Percentiles rank a stretch among this genome's conserved stretches.
Conservation (phyloP, 2,888 invertebrate genomes). For the Ommatoiulus sabulosus region DNA sequence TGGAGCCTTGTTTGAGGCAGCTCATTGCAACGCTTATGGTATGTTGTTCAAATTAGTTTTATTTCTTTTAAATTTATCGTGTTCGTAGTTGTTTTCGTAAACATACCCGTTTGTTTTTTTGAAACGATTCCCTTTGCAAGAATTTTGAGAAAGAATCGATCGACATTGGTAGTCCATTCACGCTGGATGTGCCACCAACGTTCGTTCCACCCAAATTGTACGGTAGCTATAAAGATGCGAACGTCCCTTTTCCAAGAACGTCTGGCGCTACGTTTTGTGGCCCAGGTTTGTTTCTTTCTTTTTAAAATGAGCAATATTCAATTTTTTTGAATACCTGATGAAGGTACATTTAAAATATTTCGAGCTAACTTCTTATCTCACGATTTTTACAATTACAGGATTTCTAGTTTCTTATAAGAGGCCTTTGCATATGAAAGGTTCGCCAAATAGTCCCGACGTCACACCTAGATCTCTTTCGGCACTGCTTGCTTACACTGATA, state of each 20-base stretch:
- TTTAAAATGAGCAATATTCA: conserved; percentile 61
- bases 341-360: too few relatives aligned
- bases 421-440: conserved; percentile 75
- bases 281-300: conserved; percentile 72
- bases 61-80: background rate
- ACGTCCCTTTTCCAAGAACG: conserved; percentile 93
- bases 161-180: conserved; percentile 55
- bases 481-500: conserved; percentile 70
- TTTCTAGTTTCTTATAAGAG: conserved; percentile 87
- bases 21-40: conserved; percentile 74
- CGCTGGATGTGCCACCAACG: conserved; percentile 53
- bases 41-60: conserved; percentile 60
- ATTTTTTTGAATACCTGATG: too few relatives aligned
- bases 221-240: conserved; percentile 71
- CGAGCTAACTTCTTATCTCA: too few relatives aligned
- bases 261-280: conserved; percentile 94
- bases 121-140: background rate
- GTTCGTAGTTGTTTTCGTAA: background rate
- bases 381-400: conserved; percentile 66
- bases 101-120: background rate
- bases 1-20: conserved; percentile 86
- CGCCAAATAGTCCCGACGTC: conserved; percentile 73
- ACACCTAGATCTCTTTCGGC: conserved; percentile 85
- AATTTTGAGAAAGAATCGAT: conserved; percentile 47
- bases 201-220: conserved; percentile 62